phyloP scores from a whole-genome alignment of 2,113 vertebrate species.

The Phrynocephalus versicolor region DNA sequence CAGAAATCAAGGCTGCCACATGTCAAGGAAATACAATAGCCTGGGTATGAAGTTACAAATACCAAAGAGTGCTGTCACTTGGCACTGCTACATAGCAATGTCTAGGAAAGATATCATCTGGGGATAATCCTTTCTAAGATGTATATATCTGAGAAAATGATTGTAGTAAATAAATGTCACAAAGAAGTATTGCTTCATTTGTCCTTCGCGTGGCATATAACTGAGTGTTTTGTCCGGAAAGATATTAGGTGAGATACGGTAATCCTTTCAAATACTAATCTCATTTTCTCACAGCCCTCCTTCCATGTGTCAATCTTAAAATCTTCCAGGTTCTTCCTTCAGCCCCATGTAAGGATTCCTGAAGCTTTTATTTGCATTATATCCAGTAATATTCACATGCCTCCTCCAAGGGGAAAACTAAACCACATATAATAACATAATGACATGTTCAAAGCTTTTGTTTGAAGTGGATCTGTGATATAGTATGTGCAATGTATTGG shows the following conservation, averaged over 20 bases:
- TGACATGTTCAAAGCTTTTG: background rate
- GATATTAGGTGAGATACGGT: background rate
- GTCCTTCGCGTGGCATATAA: background rate
- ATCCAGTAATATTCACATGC: background rate
- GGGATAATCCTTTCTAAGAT: slow-evolving; percentile 22
- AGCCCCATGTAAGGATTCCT: background rate
- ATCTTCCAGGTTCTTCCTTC: background rate
- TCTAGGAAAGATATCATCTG: background rate
- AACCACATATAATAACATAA: background rate
- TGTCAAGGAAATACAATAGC: background rate
- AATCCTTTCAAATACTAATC: background rate
- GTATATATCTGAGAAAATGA: background rate
- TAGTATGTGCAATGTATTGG: background rate
- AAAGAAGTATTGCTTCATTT: background rate
- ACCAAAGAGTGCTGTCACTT: background rate
- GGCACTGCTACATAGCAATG: background rate
- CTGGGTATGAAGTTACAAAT: background rate
- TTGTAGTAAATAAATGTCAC: slow-evolving; percentile 1
- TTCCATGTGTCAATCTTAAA: background rate
- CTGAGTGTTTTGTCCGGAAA: background rate
- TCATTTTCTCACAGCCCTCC: background rate
- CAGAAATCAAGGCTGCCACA: background rate
- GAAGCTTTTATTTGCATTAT: background rate
- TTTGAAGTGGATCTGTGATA: background rate
- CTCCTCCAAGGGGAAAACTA: background rate